A percentile compares a stretch with the other conserved stretches of the same genome.
Conservation (phyloP, 2,797 vertebrate species). For the Percopsis omiscomaycus region DNA sequence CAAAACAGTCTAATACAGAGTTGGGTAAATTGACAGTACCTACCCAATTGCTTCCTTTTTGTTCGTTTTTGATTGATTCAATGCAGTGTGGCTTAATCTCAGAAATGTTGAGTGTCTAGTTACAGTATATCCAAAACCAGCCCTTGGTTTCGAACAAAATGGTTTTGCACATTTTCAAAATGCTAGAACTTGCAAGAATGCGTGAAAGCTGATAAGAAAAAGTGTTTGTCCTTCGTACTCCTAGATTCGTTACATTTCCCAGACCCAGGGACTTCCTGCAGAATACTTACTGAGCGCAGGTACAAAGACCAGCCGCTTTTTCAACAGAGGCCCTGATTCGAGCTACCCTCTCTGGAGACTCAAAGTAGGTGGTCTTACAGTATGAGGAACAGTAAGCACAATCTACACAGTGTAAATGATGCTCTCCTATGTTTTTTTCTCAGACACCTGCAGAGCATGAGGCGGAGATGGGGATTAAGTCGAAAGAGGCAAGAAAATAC, state of each 20-base stretch:
- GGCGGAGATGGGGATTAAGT: conserved; percentile 95
- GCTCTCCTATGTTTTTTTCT: neutral
- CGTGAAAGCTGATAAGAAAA: neutral
- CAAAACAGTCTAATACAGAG: too few species aligned
- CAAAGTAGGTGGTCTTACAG: conserved; percentile 78
- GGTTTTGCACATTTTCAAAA: neutral
- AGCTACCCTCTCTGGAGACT: conserved; percentile 97
- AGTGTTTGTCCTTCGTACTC: conserved; percentile 15
- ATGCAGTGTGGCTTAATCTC: too few species aligned
- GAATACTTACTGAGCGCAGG: conserved; percentile 97
- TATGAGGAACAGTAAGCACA: neutral
- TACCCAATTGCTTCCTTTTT: too few species aligned
- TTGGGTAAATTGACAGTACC: too few species aligned
- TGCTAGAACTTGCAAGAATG: neutral
- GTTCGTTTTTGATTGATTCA: too few species aligned
- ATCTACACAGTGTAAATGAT: neutral
- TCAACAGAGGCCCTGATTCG: conserved; percentile 93
- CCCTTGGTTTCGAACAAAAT: neutral
- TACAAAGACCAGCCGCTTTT: conserved; percentile 97
- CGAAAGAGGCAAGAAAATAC: conserved; percentile 97
- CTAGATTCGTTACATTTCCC: conserved; percentile 97
- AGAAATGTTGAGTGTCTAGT: too few species aligned
- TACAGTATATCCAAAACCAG: neutral
- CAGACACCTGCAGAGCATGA: conserved; percentile 95
- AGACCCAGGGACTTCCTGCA: conserved; percentile 96